Conservation (phyloP, 2,113 vertebrate genomes). For the Malurus elegans region DNA sequence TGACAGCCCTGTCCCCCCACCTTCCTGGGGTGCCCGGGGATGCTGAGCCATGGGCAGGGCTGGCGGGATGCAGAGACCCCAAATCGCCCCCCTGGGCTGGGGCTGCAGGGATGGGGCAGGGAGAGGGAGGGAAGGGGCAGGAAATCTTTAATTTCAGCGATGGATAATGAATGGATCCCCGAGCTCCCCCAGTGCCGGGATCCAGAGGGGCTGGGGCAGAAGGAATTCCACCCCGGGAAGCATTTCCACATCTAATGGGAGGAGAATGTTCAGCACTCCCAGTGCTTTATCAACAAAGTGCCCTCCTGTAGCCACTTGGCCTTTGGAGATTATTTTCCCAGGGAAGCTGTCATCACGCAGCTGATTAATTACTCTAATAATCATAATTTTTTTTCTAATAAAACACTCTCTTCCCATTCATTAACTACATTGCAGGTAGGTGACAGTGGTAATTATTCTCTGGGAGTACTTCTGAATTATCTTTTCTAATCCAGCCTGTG, state of each 20-base stretch:
- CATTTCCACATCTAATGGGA: constrained; percentile 41
- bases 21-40: no score
- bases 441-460: constrained; percentile 86
- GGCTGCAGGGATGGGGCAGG: no score
- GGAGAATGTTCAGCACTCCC: constrained; percentile 45
- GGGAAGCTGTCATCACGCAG: constrained; percentile 80
- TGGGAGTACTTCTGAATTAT: constrained; percentile 82
- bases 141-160: background rate
- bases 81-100: no score
- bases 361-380: constrained; percentile 93
- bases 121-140: background rate
- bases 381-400: constrained; percentile 82
- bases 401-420: constrained; percentile 82
- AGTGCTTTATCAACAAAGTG: constrained; percentile 81
- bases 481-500: constrained; percentile 78
- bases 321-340: constrained; percentile 75
- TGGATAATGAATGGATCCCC: constrained; percentile 2
- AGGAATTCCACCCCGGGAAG: constrained; percentile 41
- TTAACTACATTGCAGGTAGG: constrained; percentile 81
- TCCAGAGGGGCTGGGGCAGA: constrained; percentile 10
- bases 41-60: no score
- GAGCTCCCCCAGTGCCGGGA: background rate
- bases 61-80: no score
- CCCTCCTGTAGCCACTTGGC: constrained; percentile 77
- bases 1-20: no score